Percentiles rank a stretch among this genome's conserved stretches.
Conservation (phyloP, 2,888 invertebrate species). For the Eupithecia inturbata region DNA sequence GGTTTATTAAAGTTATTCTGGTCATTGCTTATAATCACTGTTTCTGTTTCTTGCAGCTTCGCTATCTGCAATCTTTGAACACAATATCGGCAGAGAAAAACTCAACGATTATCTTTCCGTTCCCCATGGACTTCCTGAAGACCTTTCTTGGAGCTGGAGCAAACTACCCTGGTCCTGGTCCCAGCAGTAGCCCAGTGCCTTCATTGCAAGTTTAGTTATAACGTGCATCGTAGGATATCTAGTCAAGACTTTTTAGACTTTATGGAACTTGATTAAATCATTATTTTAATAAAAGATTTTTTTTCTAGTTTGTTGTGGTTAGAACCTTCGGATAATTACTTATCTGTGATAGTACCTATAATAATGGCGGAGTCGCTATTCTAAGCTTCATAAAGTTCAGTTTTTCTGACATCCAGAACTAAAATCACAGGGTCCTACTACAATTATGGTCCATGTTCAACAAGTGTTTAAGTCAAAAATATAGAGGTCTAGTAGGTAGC, state of each 20-base stretch:
- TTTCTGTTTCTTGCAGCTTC: conserved; percentile 83
- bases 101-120: conserved; percentile 96
- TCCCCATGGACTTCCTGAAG: conserved; percentile 92
- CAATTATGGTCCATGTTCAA: too few species aligned
- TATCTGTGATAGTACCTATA: too few species aligned
- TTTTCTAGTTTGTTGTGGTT: neutral
- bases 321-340: neutral
- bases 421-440: neutral
- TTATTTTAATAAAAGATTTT: neutral
- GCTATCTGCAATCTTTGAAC: conserved; percentile 95
- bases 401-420: neutral
- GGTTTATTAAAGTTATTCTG: too few species aligned
- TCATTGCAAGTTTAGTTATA: conserved; percentile 44
- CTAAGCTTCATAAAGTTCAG: neutral
- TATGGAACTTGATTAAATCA: conserved; percentile 31
- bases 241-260: neutral
- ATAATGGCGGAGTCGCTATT: neutral
- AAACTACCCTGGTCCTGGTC: conserved; percentile 47
- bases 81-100: conserved; percentile 97
- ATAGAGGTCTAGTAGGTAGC: too few species aligned
- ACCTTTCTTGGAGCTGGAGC: conserved; percentile 66
- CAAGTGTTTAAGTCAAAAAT: too few species aligned
- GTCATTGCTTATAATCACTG: neutral
- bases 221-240: neutral
- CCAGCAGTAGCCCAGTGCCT: conserved; percentile 45